Evolutionary conservation across 2,888 invertebrate genomes (phyloP).

Genomic region (Mechanitis messenoides): DNA sequence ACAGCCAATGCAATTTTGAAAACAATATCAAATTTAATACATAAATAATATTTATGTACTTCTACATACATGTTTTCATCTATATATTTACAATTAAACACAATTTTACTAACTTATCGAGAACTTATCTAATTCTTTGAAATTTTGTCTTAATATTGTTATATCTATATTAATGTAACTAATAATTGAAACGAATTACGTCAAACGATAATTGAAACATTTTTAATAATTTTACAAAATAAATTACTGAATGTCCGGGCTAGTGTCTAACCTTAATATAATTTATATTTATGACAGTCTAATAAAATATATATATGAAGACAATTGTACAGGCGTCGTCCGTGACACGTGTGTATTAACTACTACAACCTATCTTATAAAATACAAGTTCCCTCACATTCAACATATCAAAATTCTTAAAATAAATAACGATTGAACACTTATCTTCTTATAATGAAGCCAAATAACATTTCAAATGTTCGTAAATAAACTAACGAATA

Average conservation of each 20-base stretch:
- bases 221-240: conserved; percentile 66
- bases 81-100: conserved; percentile 75
- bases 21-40: conserved; percentile 78
- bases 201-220: conserved; percentile 47
- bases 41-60: conserved; percentile 75
- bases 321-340: conserved; percentile 11
- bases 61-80: conserved; percentile 73
- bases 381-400: conserved; percentile 6
- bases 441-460: conserved; percentile 1
- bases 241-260: conserved; percentile 50
- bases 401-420: conserved; percentile 7
- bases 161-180: conserved; percentile 60
- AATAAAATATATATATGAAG: conserved; percentile 19
- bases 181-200: conserved; percentile 59
- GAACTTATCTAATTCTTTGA: conserved; percentile 58
- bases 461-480: neutral
- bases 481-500: conserved; percentile 1
- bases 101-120: conserved; percentile 65
- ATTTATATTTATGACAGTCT: conserved; percentile 36
- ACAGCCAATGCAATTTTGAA: conserved; percentile 70
- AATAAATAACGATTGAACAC: conserved; percentile 5
- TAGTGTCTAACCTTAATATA: conserved; percentile 9
- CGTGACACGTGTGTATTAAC: neutral
- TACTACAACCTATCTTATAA: conserved; percentile 12
- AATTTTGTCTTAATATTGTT: conserved; percentile 54